Evolutionary conservation across 1,140 invertebrate species (phyloP).

Genomic region (Drepana arcuata): DNA sequence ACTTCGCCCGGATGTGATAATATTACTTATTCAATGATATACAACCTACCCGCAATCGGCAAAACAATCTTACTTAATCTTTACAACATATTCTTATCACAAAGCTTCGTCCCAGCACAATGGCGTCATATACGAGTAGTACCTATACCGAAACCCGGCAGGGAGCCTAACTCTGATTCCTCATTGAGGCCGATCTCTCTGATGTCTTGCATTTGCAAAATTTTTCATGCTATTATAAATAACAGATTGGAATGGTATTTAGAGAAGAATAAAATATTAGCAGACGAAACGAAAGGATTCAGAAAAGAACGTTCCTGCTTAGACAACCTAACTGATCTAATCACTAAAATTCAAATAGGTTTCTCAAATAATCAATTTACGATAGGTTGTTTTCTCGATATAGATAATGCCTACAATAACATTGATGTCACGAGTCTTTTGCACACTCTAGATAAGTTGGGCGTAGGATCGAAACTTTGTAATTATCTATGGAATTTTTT

Average conservation of each 20-base stretch:
- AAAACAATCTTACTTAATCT: not conserved
- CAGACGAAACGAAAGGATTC: not conserved
- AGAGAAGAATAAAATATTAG: not conserved
- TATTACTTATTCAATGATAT: slow-evolving; percentile 17
- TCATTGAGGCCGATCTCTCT: not conserved
- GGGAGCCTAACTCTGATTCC: not conserved
- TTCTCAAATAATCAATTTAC: not conserved
- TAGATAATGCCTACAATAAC: slow-evolving; percentile 2
- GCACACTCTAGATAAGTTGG: too few relatives aligned
- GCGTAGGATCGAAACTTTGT: too few relatives aligned
- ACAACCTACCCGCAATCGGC: slow-evolving; percentile 1
- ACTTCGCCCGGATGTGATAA: slow-evolving; percentile 13
- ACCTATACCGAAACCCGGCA: not conserved
- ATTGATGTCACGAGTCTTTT: slow-evolving; percentile 1
- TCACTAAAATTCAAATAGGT: not conserved
- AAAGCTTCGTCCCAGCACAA: not conserved
- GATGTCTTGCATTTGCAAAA: not conserved
- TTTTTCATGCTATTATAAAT: not conserved
- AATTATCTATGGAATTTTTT: too few relatives aligned
- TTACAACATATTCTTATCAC: not conserved
- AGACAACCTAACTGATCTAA: not conserved
- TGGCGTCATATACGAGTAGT: not conserved
- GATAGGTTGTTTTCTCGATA: not conserved
- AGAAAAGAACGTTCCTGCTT: not conserved
- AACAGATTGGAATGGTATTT: not conserved